phyloP scores from a whole-genome alignment of 2,797 vertebrate genomes.

The Sebastolobus alascanus region DNA sequence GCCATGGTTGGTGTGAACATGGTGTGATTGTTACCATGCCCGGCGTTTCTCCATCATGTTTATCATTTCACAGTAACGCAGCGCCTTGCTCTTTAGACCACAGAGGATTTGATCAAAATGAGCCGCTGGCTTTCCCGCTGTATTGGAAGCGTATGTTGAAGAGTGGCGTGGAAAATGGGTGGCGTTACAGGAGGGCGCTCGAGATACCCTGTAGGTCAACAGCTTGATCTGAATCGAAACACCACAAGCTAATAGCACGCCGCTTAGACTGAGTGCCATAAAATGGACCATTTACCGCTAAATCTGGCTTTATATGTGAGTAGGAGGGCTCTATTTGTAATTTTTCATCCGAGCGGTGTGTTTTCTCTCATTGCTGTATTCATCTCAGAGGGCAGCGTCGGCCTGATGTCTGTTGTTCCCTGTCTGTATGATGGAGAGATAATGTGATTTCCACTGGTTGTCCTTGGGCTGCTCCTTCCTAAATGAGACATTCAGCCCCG shows the following conservation, averaged over 20 bases:
- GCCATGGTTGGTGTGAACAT: not conserved
- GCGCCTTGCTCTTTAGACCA: slow-evolving; percentile 28
- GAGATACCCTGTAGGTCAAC: slow-evolving; percentile 20
- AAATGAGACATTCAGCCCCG: slow-evolving; percentile 68
- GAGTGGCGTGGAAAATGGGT: slow-evolving; percentile 25
- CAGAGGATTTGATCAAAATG: slow-evolving; percentile 34
- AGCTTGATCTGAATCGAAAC: slow-evolving; percentile 15
- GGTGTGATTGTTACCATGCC: not conserved
- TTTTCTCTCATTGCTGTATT: slow-evolving; percentile 52
- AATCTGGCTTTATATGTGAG: slow-evolving; percentile 39
- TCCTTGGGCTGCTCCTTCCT: slow-evolving; percentile 70
- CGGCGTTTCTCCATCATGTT: slow-evolving; percentile 5
- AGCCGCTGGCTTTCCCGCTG: slow-evolving; percentile 17
- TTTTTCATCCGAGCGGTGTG: slow-evolving; percentile 47
- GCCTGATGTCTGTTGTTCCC: slow-evolving; percentile 55
- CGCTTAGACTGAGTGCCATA: not conserved
- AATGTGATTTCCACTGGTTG: slow-evolving; percentile 75
- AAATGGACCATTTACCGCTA: slow-evolving; percentile 21
- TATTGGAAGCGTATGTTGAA: not conserved
- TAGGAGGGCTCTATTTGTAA: slow-evolving; percentile 42
- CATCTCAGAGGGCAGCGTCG: slow-evolving; percentile 51
- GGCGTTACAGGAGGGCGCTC: not conserved
- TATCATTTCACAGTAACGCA: slow-evolving; percentile 24
- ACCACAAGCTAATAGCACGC: slow-evolving; percentile 8
- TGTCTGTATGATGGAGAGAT: slow-evolving; percentile 68